Percentiles rank a stretch among this genome's conserved stretches.
Conservation (phyloP, 2,888 invertebrate genomes). For the Coleophora deauratella region DNA sequence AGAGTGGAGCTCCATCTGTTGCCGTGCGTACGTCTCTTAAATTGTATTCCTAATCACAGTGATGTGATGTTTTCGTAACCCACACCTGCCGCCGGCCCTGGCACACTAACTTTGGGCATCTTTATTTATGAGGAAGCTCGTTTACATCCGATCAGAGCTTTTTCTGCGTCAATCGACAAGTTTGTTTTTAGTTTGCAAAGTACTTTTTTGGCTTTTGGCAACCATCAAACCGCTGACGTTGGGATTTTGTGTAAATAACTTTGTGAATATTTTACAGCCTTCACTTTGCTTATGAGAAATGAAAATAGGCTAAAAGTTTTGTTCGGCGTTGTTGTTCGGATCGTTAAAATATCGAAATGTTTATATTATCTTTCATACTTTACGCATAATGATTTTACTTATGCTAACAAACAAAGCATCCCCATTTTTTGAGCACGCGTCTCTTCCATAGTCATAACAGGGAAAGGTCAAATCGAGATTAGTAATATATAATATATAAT, state of each 20-base stretch:
- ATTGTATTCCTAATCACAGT: no score
- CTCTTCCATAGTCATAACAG: no score
- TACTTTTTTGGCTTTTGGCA: slow-evolving; percentile 6
- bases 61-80: no score
- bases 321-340: not conserved
- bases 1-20: no score
- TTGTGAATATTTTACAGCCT: not conserved
- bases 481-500: no score
- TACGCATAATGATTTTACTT: no score
- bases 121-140: slow-evolving; percentile 55
- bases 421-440: no score
- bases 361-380: not conserved
- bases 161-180: slow-evolving; percentile 22
- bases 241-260: not conserved
- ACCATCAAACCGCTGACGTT: slow-evolving; percentile 2
- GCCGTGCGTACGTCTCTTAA: no score
- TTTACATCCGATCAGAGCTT: slow-evolving; percentile 46
- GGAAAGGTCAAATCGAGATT: no score
- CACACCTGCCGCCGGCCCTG: no score
- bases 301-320: not conserved
- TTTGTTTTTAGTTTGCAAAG: slow-evolving; percentile 22
- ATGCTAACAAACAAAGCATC: no score
- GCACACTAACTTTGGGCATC: slow-evolving; percentile 31
- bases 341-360: not conserved
- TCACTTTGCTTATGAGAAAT: not conserved